phyloP scores from a whole-genome alignment of 2,797 vertebrate genomes.

The Aplochiton taeniatus region DNA sequence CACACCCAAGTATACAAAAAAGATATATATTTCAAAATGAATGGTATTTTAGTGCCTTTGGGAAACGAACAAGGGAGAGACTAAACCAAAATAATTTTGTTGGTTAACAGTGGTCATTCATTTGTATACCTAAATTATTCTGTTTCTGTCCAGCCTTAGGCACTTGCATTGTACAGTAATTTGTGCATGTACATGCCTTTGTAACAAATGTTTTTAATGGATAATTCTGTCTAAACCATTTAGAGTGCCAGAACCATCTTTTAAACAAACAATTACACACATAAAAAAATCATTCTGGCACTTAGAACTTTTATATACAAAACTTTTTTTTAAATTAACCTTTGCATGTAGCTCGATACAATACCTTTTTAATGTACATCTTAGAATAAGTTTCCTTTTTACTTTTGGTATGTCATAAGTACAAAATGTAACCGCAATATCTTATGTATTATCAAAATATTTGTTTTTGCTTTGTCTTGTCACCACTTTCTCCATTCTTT shows the following conservation, averaged over 20 bases:
- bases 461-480: slow-evolving; percentile 67
- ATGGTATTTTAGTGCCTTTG: slow-evolving; percentile 66
- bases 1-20: slow-evolving; percentile 22
- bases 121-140: slow-evolving; percentile 29
- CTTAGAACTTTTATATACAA: slow-evolving; percentile 71
- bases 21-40: slow-evolving; percentile 5
- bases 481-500: slow-evolving; percentile 57
- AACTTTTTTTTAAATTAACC: slow-evolving; percentile 71
- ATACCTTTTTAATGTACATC: slow-evolving; percentile 66
- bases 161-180: slow-evolving; percentile 58
- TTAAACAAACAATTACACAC: slow-evolving; percentile 33
- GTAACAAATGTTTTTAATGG: slow-evolving; percentile 67
- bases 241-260: slow-evolving; percentile 57
- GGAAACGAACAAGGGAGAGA: slow-evolving; percentile 48
- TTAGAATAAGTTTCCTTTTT: slow-evolving; percentile 69
- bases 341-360: slow-evolving; percentile 79
- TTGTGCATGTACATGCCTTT: slow-evolving; percentile 61
- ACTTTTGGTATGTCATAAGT: slow-evolving; percentile 59
- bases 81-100: slow-evolving; percentile 67
- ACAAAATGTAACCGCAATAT: slow-evolving; percentile 70
- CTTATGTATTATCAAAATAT: slow-evolving; percentile 68
- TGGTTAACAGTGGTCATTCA: slow-evolving; percentile 30
- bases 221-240: slow-evolving; percentile 66
- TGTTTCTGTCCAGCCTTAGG: slow-evolving; percentile 44
- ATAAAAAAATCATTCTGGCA: slow-evolving; percentile 57